These are phyloP conservation scores for Oenanthe oenanthe DNA, from an alignment of 2,113 vertebrate species.

Conservation along the genomic window DNA sequence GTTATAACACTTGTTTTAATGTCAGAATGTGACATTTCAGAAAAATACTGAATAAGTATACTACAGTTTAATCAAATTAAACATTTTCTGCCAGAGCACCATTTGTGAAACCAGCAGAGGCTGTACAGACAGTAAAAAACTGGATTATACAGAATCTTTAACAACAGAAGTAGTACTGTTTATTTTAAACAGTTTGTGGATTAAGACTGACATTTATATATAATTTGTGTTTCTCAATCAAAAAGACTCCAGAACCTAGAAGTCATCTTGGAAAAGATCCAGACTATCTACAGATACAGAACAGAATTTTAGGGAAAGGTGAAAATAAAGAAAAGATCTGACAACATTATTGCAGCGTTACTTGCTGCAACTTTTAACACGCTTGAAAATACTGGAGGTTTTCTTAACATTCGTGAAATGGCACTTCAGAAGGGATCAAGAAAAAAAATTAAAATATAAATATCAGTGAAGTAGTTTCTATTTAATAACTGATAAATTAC, in stretches of 20 bases:
- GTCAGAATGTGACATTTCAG: slow-evolving; percentile 29
- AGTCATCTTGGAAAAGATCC: background rate
- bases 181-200: background rate
- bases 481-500: background rate
- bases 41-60: background rate
- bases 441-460: background rate
- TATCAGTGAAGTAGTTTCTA: background rate
- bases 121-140: background rate
- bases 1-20: slow-evolving; percentile 16
- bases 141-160: background rate
- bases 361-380: background rate
- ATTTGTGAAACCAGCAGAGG: background rate
- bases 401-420: background rate
- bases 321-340: background rate
- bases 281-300: background rate
- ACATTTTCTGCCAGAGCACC: background rate
- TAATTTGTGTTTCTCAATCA: background rate
- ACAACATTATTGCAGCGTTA: background rate
- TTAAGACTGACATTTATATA: background rate
- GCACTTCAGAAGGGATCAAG: background rate
- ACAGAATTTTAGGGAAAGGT: background rate
- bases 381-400: background rate
- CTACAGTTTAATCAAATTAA: background rate
- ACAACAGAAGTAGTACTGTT: background rate
- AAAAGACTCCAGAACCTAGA: background rate